Conservation (phyloP, 2,888 invertebrate species). For the Thera britannica region DNA sequence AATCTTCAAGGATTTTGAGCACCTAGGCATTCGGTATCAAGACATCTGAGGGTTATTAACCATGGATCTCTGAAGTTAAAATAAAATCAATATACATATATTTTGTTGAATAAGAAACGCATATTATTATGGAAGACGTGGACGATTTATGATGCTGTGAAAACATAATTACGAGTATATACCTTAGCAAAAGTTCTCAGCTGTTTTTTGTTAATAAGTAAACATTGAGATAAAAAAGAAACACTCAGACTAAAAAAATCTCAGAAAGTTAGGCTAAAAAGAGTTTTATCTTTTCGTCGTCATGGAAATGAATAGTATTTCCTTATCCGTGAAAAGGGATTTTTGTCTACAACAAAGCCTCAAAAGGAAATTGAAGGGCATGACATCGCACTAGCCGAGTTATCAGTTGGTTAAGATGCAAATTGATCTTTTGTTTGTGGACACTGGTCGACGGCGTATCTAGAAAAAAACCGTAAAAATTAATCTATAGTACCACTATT, state of each 20-base stretch:
- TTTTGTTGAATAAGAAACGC: too few relatives aligned
- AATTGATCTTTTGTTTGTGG: constrained; percentile 78
- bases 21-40: too few relatives aligned
- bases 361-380: constrained; percentile 66
- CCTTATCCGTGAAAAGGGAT: constrained; percentile 62
- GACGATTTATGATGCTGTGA: neutral
- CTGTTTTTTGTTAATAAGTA: constrained; percentile 37
- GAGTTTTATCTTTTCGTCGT: constrained; percentile 58
- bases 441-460: constrained; percentile 59
- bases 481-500: constrained; percentile 63
- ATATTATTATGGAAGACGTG: neutral
- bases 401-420: constrained; percentile 82
- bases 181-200: constrained; percentile 23
- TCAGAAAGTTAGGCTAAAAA: constrained; percentile 49
- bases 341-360: constrained; percentile 55
- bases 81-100: too few relatives aligned
- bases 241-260: constrained; percentile 48
- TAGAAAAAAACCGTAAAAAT: constrained; percentile 68
- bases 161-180: neutral
- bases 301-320: constrained; percentile 60
- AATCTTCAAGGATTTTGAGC: neutral
- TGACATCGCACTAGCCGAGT: constrained; percentile 64
- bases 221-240: constrained; percentile 36
- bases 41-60: too few relatives aligned
- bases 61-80: too few relatives aligned